Percentiles rank a stretch among this genome's conserved stretches.
These are phyloP conservation scores for Sebastes diploproa DNA, from an alignment of 2,797 vertebrate species.

Conservation along the genomic window DNA sequence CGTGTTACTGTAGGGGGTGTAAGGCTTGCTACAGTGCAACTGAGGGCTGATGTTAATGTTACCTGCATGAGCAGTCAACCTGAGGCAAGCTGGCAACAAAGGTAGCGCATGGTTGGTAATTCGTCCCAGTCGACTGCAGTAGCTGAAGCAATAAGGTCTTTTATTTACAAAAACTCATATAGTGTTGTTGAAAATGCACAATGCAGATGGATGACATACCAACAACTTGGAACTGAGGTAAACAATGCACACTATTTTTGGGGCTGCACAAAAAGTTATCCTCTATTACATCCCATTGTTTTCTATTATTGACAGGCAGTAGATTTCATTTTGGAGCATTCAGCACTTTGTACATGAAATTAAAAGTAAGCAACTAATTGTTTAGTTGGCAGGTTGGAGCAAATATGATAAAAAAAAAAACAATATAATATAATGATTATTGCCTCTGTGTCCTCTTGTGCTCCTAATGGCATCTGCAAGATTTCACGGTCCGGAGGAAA, in stretches of 20 bases:
- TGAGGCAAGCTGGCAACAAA: slow-evolving; percentile 39
- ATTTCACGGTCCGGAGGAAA: no score
- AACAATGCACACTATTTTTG: slow-evolving; percentile 6
- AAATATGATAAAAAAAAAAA: no score
- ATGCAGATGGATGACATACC: slow-evolving; percentile 26
- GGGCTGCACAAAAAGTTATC: neutral
- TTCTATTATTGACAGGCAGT: neutral
- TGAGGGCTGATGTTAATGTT: slow-evolving; percentile 34
- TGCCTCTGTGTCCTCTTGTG: no score
- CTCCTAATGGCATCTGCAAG: no score
- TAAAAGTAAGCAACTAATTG: neutral
- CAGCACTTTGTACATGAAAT: neutral
- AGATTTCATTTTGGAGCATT: neutral
- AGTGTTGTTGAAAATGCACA: slow-evolving; percentile 17
- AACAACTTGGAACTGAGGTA: slow-evolving; percentile 2
- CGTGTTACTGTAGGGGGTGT: neutral
- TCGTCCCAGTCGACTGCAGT: slow-evolving; percentile 30
- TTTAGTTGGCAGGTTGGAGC: neutral
- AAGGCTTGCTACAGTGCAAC: slow-evolving; percentile 11
- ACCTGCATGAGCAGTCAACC: slow-evolving; percentile 48
- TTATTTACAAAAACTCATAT: slow-evolving; percentile 28
- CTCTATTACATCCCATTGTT: neutral
- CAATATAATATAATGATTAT: no score
- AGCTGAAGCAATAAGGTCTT: slow-evolving; percentile 28
- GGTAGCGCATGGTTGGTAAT: neutral